Evolutionary conservation across 1,140 invertebrate genomes (phyloP), one percentile per base, ranked within the genome.

Genomic region (Drosophila watanabei): DNA sequence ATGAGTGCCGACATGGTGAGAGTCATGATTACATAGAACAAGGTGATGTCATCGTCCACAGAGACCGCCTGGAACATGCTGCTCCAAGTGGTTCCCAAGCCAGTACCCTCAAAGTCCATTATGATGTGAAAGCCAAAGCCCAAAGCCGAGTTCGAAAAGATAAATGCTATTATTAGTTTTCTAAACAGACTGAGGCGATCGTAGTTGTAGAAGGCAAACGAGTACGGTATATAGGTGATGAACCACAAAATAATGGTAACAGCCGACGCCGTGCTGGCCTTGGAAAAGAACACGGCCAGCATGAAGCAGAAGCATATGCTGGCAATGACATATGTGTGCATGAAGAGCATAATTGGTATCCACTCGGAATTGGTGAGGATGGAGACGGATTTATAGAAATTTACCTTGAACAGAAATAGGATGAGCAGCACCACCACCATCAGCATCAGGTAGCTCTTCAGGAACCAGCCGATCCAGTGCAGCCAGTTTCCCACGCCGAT

Each of bases 401-500:
- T 70, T 5, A 56, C 16, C 11, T 70, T 49, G 0, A 32, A 11
- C 41, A 76, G 79, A 0, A 45, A 16, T 46, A 93, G 79, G 32
- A 94, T 94, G 39, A 95, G 88, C 9, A 95, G 64, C 24, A 94
- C 86, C 2, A 94, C 94, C 39, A 95, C 94, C 14, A 95, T 70
- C 2, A 97, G 93, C 82, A 97, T 96, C 2, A 96, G 89, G 76
- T 97, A 96, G 56, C 96, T 95, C 85, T 97, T 97, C n/a, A 96
- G 91, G 88, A 97, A 98, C 97, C 97, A 98, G 0, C 97, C 96
- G 0, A 95, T 86, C 97, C 97, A 98, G 80, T 98, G 97, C 16
- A 98, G 82, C 96, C 96, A 97, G 77, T 95, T 96, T 8, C 95
- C 94, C 5, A 98, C 91, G 6, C 97, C 97, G 97, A 98, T 98